Evolutionary conservation across 2,888 invertebrate genomes (phyloP).

Genomic region (Drosophila multiciliata): DNA sequence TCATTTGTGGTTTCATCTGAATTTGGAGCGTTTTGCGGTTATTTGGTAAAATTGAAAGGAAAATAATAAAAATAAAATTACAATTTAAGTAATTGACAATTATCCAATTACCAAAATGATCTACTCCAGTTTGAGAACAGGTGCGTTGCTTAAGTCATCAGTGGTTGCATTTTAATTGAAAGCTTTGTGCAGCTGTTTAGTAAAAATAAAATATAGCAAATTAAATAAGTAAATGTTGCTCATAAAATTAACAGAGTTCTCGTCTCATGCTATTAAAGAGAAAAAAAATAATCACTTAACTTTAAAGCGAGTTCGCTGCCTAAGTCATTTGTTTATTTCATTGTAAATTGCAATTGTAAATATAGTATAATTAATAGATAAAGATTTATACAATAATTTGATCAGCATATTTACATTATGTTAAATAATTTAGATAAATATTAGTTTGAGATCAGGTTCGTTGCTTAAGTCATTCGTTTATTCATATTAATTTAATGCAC

Average conservation of each 20-base stretch:
- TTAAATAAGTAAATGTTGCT: background rate
- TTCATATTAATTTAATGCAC: background rate
- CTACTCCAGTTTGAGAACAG: background rate
- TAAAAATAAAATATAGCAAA: background rate
- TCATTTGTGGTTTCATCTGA: slow-evolving; percentile 51
- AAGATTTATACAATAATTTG: background rate
- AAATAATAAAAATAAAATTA: background rate
- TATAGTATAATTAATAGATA: background rate
- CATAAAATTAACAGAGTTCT: background rate
- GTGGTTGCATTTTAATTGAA: slow-evolving; percentile 33
- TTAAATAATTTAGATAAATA: background rate
- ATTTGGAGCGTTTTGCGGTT: background rate
- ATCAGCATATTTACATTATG: background rate
- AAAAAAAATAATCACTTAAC: background rate
- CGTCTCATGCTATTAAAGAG: background rate
- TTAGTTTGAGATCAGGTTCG: background rate
- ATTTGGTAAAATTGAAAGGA: background rate
- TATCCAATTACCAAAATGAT: background rate
- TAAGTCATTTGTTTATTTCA: background rate
- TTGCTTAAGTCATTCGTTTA: background rate
- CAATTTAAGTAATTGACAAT: background rate
- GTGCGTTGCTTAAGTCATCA: slow-evolving; percentile 34
- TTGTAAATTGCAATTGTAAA: background rate
- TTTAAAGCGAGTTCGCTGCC: background rate
- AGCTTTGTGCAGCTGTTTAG: background rate